Evolutionary conservation across 1,140 invertebrate species (phyloP).

Genomic region (Cardiocondyla obscurior): DNA sequence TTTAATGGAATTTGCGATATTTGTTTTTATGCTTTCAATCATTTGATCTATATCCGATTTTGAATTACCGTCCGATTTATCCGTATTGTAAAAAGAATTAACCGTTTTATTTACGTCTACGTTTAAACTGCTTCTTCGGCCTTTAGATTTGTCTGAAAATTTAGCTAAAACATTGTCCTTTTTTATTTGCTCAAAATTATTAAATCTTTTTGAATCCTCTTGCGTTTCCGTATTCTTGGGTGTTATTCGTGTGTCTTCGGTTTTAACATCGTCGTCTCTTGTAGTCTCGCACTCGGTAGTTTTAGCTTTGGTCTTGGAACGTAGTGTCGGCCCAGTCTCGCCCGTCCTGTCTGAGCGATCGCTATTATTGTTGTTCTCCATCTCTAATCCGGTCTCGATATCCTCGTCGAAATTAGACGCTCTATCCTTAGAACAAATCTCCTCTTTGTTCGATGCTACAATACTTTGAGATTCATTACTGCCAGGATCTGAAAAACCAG

Average conservation of each 20-base stretch:
- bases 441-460: slow-evolving; percentile 62
- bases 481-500: slow-evolving; percentile 85
- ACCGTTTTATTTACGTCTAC: slow-evolving; percentile 80
- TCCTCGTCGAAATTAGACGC: slow-evolving; percentile 80
- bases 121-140: slow-evolving; percentile 79
- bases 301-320: slow-evolving; percentile 82
- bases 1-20: slow-evolving; percentile 80
- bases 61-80: slow-evolving; percentile 72
- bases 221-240: slow-evolving; percentile 51
- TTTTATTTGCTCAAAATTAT: slow-evolving; percentile 65
- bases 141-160: slow-evolving; percentile 72
- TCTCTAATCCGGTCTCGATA: slow-evolving; percentile 74
- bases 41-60: slow-evolving; percentile 81
- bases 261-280: slow-evolving; percentile 62
- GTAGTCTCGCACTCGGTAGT: slow-evolving; percentile 67
- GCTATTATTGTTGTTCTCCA: slow-evolving; percentile 79
- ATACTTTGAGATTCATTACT: slow-evolving; percentile 69
- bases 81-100: slow-evolving; percentile 72
- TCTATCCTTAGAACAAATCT: slow-evolving; percentile 74
- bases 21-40: slow-evolving; percentile 81
- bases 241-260: slow-evolving; percentile 38
- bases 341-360: slow-evolving; percentile 69
- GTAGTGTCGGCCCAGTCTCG: slow-evolving; percentile 77
- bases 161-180: slow-evolving; percentile 77
- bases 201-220: slow-evolving; percentile 64